Percentiles rank a stretch among this genome's conserved stretches.
Conservation (phyloP, 2,113 vertebrate species). For the Tragelaphus scriptus region DNA sequence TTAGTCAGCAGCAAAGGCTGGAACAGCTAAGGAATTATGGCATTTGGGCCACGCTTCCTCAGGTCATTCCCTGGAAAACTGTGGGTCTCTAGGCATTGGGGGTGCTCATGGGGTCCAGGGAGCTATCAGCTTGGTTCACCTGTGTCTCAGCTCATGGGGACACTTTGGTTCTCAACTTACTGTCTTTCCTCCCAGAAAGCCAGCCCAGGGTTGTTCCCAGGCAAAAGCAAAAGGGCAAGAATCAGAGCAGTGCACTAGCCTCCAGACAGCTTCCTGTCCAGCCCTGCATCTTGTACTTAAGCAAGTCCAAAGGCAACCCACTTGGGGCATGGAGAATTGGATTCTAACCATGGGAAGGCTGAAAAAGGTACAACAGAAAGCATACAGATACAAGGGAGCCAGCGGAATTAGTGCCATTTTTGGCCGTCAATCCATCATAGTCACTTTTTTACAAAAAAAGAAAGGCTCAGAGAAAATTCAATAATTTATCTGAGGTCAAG, state of each 20-base stretch:
- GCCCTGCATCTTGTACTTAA: not conserved
- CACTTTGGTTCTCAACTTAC: not conserved
- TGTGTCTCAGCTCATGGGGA: not conserved
- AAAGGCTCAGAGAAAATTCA: not conserved
- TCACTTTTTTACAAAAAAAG: not conserved
- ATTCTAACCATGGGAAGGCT: accelerated
- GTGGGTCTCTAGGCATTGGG: not conserved
- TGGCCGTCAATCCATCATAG: not conserved
- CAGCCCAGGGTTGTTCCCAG: not conserved
- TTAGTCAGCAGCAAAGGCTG: not conserved
- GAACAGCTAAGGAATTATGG: accelerated
- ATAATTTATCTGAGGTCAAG: not conserved
- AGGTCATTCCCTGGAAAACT: not conserved
- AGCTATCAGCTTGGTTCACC: not conserved
- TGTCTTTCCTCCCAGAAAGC: not conserved
- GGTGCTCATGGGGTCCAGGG: accelerated
- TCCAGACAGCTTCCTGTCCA: accelerated
- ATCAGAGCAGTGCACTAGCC: accelerated
- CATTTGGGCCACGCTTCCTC: accelerated
- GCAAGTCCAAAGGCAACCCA: not conserved
- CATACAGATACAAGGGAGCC: accelerated
- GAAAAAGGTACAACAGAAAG: not conserved
- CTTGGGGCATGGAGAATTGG: accelerated
- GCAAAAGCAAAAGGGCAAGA: not conserved
- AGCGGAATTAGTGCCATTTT: not conserved